Percentiles rank a stretch among this genome's conserved stretches.
These are phyloP conservation scores for Elegia similella DNA, from an alignment of 2,888 invertebrate genomes.

Conservation along the genomic window DNA sequence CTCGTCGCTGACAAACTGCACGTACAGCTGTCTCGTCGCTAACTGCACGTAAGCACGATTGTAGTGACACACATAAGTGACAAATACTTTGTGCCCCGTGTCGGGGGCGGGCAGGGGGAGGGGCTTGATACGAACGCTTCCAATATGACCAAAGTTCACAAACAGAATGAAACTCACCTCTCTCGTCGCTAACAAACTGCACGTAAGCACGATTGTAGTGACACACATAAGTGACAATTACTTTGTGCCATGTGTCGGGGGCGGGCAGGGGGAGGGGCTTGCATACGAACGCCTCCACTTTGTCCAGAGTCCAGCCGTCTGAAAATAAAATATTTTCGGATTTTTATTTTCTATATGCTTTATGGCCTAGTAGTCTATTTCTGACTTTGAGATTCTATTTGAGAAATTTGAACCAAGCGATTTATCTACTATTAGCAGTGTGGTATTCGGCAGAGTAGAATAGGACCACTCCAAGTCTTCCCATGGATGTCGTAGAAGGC, in stretches of 20 bases:
- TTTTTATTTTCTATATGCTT: not conserved
- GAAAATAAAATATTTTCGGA: slow-evolving; percentile 8
- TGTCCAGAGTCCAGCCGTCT: slow-evolving; percentile 75
- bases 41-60: slow-evolving; percentile 63
- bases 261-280: slow-evolving; percentile 51
- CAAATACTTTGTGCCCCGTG: slow-evolving; percentile 19
- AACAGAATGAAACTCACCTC: slow-evolving; percentile 24
- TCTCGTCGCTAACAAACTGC: slow-evolving; percentile 40
- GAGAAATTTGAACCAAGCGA: too few species aligned
- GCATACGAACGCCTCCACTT: slow-evolving; percentile 42
- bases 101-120: too few species aligned
- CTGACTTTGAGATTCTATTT: too few species aligned
- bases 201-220: slow-evolving; percentile 64
- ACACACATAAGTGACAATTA: slow-evolving; percentile 53
- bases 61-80: slow-evolving; percentile 60
- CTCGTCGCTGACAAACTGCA: slow-evolving; percentile 41
- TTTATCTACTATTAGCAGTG: too few species aligned
- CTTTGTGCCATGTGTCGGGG: slow-evolving; percentile 51
- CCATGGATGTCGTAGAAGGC: too few species aligned
- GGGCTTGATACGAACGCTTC: too few species aligned
- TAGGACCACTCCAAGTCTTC: too few species aligned
- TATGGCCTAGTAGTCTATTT: too few species aligned
- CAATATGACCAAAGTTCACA: too few species aligned
- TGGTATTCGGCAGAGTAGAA: too few species aligned
- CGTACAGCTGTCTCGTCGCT: too few species aligned